Percentiles rank a stretch among this genome's conserved stretches.
Evolutionary conservation across 2,888 invertebrate genomes (phyloP).

Genomic region (Troilus luridus): DNA sequence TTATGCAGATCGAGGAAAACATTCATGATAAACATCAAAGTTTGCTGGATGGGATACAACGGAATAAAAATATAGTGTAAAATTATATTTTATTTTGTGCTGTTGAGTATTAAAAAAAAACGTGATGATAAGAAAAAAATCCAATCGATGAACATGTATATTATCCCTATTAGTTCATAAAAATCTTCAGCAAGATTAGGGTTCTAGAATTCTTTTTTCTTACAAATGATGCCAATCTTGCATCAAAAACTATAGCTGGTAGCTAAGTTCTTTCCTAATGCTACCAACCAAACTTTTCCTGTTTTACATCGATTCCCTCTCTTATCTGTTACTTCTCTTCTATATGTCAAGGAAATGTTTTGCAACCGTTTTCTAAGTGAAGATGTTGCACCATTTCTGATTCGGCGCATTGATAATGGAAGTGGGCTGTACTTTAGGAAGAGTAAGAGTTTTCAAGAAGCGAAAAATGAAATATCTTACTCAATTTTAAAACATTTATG

Average conservation of each 20-base stretch:
- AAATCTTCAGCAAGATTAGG: neutral
- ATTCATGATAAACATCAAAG: too few relatives aligned
- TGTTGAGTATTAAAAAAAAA: neutral
- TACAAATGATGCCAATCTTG: neutral
- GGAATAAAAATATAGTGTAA: too few relatives aligned
- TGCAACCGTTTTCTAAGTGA: neutral
- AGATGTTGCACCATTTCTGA: neutral
- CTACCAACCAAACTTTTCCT: neutral
- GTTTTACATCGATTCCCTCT: neutral
- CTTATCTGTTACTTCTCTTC: neutral
- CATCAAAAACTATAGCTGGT: neutral
- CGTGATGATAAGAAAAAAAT: neutral
- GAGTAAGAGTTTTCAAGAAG: neutral
- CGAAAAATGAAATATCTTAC: too few relatives aligned
- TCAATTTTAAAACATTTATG: too few relatives aligned
- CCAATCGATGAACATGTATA: too few relatives aligned
- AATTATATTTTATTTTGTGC: too few relatives aligned
- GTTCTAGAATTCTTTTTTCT: neutral
- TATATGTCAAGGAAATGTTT: constrained; percentile 2
- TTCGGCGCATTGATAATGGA: neutral
- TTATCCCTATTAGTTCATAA: neutral
- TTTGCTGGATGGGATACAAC: too few relatives aligned
- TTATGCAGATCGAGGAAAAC: too few relatives aligned
- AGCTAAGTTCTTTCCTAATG: neutral
- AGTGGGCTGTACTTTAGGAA: neutral